Percentiles rank a stretch among this genome's conserved stretches.
Conservation (phyloP, 2,113 vertebrate species). For the Anhinga rufa region DNA sequence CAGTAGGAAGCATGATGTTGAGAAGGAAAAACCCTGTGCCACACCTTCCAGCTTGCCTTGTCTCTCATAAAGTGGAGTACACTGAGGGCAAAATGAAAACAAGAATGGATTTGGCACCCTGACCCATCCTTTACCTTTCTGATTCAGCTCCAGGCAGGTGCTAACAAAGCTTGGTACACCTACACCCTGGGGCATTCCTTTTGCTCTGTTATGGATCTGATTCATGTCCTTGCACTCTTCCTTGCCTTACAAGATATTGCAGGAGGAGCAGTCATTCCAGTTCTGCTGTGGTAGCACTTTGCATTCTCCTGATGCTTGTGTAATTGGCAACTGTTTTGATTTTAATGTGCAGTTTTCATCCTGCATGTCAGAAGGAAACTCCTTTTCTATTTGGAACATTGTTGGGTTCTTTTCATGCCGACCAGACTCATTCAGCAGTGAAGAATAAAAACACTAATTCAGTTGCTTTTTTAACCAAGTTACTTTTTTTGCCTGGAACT, state of each 20-base stretch:
- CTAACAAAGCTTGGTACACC: background rate
- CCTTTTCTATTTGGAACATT: background rate
- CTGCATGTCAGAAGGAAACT: background rate
- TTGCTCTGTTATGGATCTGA: background rate
- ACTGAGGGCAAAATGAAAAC: background rate
- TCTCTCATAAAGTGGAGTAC: background rate
- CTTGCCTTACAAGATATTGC: background rate
- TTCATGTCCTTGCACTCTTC: background rate
- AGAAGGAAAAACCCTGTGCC: background rate
- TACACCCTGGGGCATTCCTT: background rate
- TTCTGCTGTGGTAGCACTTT: background rate
- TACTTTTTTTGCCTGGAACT: background rate
- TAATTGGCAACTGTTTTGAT: background rate
- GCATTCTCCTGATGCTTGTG: background rate
- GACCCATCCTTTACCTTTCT: background rate
- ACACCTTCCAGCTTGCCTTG: background rate
- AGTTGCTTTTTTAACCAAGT: background rate
- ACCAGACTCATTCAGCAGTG: background rate
- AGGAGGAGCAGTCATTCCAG: background rate
- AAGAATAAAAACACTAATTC: background rate
- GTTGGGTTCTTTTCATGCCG: background rate
- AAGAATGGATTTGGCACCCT: background rate
- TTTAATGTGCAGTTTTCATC: background rate
- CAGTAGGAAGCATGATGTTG: background rate
- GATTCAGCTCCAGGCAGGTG: background rate